Conservation (phyloP, 2,888 invertebrate genomes). For the Dicyrtoma fusca region DNA sequence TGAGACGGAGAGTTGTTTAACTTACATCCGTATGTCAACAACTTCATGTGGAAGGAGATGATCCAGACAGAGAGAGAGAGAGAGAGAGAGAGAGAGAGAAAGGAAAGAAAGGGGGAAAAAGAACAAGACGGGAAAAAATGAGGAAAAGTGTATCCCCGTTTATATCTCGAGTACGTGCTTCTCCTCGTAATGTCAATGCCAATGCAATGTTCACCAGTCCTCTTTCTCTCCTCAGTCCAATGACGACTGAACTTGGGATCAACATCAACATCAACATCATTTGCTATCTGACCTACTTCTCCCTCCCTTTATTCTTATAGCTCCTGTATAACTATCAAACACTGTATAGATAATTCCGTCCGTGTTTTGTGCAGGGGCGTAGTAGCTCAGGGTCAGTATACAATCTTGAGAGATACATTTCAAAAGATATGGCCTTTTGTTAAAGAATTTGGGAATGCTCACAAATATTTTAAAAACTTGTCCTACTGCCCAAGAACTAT, state of each 20-base stretch:
- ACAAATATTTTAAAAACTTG: no score
- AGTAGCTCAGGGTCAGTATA: no score
- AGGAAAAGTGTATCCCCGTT: background rate
- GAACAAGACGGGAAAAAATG: background rate
- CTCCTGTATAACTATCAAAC: background rate
- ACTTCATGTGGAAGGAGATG: background rate
- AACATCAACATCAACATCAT: background rate
- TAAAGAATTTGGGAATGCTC: no score
- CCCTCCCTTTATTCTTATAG: background rate
- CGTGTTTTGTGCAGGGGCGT: no score
- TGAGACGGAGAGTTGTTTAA: no score
- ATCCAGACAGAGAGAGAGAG: background rate
- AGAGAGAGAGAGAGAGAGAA: background rate
- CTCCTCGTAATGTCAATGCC: no score
- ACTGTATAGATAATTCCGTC: no score
- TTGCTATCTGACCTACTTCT: background rate
- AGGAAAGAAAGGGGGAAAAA: background rate
- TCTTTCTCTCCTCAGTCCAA: background rate
- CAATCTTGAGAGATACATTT: no score
- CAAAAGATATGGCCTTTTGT: no score
- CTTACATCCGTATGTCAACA: background rate
- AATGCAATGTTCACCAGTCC: background rate
- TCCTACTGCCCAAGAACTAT: no score
- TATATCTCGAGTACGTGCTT: no score
- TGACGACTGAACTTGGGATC: background rate